phyloP scores from a whole-genome alignment of 1,140 invertebrate genomes.

The Oncopodura yosiiana region DNA sequence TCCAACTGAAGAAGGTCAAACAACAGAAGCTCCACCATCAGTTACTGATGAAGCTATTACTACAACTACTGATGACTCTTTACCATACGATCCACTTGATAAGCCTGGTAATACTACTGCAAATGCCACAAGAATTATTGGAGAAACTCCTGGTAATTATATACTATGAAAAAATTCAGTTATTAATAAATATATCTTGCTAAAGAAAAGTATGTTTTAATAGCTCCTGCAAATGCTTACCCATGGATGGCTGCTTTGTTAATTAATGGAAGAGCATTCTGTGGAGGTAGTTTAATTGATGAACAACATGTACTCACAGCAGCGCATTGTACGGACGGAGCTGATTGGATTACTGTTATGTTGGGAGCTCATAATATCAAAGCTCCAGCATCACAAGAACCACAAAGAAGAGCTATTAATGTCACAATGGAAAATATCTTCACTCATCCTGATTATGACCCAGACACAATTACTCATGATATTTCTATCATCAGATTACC shows the following conservation, averaged over 20 bases:
- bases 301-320: constrained; percentile 23
- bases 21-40: constrained; percentile 18
- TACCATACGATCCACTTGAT: constrained; percentile 4
- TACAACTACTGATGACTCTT: constrained; percentile 2
- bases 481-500: constrained; percentile 30
- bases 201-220: constrained; percentile 3
- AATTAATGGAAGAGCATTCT: constrained; percentile 32
- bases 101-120: constrained; percentile 4
- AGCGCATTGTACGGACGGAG: constrained; percentile 33
- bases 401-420: constrained; percentile 20
- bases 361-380: constrained; percentile 32
- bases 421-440: constrained; percentile 30
- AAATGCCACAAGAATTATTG: constrained; percentile 3
- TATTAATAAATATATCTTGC: neutral
- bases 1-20: no score
- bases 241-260: constrained; percentile 35
- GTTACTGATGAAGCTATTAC: constrained; percentile 10
- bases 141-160: neutral
- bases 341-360: constrained; percentile 26
- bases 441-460: constrained; percentile 33
- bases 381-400: constrained; percentile 6
- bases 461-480: constrained; percentile 32
- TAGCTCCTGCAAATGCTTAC: constrained; percentile 25
- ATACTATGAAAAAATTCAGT: neutral
- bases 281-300: constrained; percentile 36